Conservation (phyloP, 64 coral and sea anemone genomes). For the Montipora capricornis region DNA sequence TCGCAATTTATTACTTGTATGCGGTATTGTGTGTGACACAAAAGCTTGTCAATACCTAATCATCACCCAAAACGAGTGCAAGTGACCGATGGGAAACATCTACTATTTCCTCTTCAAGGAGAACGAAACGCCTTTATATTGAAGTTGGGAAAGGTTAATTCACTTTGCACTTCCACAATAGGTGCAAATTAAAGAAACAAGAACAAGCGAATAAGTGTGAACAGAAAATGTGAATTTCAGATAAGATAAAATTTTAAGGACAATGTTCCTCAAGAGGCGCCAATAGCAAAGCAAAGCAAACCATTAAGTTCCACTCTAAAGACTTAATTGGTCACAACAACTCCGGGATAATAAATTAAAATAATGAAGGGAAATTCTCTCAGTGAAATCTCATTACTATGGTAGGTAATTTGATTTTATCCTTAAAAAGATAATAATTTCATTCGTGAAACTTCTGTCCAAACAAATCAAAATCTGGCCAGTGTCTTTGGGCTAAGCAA, state of each 20-base stretch:
- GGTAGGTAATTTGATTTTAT: slow-evolving; percentile 21
- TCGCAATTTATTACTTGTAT: slow-evolving; percentile 27
- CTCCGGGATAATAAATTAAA: slow-evolving; percentile 35
- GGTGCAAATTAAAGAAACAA: background rate
- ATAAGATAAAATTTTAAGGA: slow-evolving; percentile 12
- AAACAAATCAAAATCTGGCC: slow-evolving; percentile 46
- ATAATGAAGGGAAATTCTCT: background rate
- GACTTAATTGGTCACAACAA: slow-evolving; percentile 45
- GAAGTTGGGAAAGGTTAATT: background rate
- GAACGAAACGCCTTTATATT: background rate
- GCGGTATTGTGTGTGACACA: slow-evolving; percentile 12
- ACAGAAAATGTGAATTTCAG: slow-evolving; percentile 10
- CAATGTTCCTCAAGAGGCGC: background rate
- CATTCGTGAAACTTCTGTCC: slow-evolving; percentile 6
- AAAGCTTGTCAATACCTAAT: slow-evolving; percentile 38
- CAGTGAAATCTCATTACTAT: slow-evolving; percentile 12
- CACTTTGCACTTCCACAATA: background rate
- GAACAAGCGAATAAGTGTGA: background rate
- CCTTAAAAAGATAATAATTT: slow-evolving; percentile 53
- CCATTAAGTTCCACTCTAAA: slow-evolving; percentile 18
- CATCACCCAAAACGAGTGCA: background rate
- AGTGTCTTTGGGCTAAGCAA: slow-evolving; percentile 16
- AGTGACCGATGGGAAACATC: background rate
- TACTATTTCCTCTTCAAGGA: background rate
- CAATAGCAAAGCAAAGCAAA: slow-evolving; percentile 30